Conservation (phyloP, 2,888 invertebrate genomes). For the Coecobrya sp. region DNA sequence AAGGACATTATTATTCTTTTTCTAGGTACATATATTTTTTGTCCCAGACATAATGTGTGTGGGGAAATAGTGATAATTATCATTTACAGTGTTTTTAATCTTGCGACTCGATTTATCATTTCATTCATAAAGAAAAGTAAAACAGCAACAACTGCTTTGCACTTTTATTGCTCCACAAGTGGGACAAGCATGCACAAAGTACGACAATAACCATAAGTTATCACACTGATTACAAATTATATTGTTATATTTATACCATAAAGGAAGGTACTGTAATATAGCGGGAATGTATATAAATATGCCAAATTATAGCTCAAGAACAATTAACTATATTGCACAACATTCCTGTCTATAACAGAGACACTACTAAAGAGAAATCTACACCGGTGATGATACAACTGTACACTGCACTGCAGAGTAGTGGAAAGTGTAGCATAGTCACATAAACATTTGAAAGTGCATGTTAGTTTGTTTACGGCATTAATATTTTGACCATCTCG, state of each 20-base stretch:
- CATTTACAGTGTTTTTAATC: neutral
- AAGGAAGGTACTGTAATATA: neutral
- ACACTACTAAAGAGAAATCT: too few relatives aligned
- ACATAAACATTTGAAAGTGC: too few relatives aligned
- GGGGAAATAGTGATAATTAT: neutral
- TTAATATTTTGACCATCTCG: neutral
- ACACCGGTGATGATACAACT: too few relatives aligned
- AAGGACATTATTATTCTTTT: too few relatives aligned
- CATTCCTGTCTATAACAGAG: neutral
- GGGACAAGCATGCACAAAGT: conserved; percentile 5
- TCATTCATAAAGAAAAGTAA: neutral
- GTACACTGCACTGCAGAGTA: too few relatives aligned
- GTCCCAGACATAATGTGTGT: conserved; percentile 16
- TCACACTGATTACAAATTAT: conserved; percentile 65
- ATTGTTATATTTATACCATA: conserved; percentile 61
- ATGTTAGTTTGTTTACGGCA: neutral
- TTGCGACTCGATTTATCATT: conserved; percentile 24
- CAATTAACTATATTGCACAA: conserved; percentile 69
- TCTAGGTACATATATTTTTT: too few relatives aligned
- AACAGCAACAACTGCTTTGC: conserved; percentile 51
- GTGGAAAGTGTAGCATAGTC: too few relatives aligned
- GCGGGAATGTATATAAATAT: too few relatives aligned
- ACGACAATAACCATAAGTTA: conserved; percentile 10
- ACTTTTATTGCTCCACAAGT: conserved; percentile 43
- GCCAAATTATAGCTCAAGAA: too few relatives aligned